A percentile compares a stretch with the other conserved stretches of the same genome.
Conservation (phyloP, 2,797 vertebrate genomes). For the Peromyscus attwateri region DNA sequence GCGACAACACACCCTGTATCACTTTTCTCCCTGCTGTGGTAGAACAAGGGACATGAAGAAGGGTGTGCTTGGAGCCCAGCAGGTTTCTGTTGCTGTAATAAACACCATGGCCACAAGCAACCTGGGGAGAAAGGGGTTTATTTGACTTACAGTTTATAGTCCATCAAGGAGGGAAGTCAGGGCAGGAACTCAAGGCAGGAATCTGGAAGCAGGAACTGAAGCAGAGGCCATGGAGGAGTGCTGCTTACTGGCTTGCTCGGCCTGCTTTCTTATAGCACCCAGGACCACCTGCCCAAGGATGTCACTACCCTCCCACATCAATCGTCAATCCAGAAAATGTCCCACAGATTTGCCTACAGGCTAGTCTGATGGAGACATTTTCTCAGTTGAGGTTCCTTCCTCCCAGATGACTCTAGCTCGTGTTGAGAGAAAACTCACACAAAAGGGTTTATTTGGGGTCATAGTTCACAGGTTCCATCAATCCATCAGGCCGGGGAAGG, state of each 20-base stretch:
- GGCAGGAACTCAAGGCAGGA: neutral
- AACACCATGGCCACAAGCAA: neutral
- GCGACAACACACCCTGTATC: neutral
- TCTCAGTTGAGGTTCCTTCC: neutral
- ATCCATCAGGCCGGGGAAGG: neutral
- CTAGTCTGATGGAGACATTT: neutral
- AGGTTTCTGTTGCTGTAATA: neutral
- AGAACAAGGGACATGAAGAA: neutral
- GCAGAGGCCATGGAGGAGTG: neutral
- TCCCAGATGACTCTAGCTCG: neutral
- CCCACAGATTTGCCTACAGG: neutral
- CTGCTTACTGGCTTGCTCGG: neutral
- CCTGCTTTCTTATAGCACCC: neutral
- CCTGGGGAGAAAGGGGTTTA: neutral
- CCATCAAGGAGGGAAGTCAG: neutral
- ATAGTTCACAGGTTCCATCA: neutral
- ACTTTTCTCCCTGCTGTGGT: neutral
- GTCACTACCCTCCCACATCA: neutral
- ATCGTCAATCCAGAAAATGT: neutral
- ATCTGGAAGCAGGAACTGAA: neutral
- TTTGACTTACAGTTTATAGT: neutral
- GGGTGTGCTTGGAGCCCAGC: neutral
- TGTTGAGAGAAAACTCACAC: neutral
- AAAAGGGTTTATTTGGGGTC: neutral
- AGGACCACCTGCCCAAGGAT: neutral